Evolutionary conservation across 2,113 vertebrate genomes (phyloP), one percentile per base, ranked within the genome.

Genomic region (Physeter macrocephalus): DNA sequence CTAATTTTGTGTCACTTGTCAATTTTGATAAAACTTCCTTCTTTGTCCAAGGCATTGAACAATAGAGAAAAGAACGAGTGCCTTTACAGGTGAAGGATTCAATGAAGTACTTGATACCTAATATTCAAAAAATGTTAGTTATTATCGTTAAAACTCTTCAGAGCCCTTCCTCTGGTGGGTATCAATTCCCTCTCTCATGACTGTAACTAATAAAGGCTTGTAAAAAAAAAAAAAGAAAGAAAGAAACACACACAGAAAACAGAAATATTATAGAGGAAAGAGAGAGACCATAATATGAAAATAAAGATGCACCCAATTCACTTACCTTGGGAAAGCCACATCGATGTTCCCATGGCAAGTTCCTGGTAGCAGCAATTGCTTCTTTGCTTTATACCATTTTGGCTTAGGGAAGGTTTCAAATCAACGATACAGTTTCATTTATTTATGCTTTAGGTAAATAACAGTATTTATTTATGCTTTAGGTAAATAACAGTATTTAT

Each of bases 371-470:
- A 3, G 39, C 25, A 57, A 39, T 57, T 57, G 34, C 34, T 80
- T 15, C 77, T 80, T 57, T 80, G 8, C 77, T 80, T 57, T 13
- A 80, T 23, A 64, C 13, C 11, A 31, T 80, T 57, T 80, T 2
- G 0, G n/a, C n/a, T 80, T 80, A 27, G 1, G 23, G 23, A 39
- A 57, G 52, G 21, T 23, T 80, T 80, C 52, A 39, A 27, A 52
- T 57, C 21, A 80, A 36, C 13, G 23, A 39, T 80, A 23, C 57
- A 15, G 52, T 80, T 80, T 80, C n/a, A n/a, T n/a, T n/a, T n/a
- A n/a, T 13, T 82, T 89, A 66, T 36, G 14, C 61, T 80, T 97
- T 83, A 62, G 49, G 41, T 62, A 93, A 94, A 92, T 46, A 66
- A 71, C 27, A 21, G 25, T 49, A 66, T 46, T 84, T n/a, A n/a